These are phyloP conservation scores for Hermatobates lingyangjiaoensis DNA, from an alignment of 1,140 invertebrate genomes.

Conservation along the genomic window DNA sequence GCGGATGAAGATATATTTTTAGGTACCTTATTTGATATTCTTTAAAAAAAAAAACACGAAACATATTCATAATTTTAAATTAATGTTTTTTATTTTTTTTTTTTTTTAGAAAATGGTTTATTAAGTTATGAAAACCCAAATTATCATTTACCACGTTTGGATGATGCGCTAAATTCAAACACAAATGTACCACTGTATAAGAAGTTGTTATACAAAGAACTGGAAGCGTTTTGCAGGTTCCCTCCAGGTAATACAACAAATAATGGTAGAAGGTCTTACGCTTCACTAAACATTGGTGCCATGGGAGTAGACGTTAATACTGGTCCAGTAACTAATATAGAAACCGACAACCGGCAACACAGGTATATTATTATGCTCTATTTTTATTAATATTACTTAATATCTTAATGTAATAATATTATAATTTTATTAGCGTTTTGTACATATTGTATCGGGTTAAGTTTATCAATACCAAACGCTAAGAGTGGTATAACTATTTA, in stretches of 20 bases:
- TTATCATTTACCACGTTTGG: constrained; percentile 56
- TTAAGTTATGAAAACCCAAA: constrained; percentile 75
- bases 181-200: constrained; percentile 25
- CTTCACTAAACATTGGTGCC: constrained; percentile 40
- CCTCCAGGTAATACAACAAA: constrained; percentile 20
- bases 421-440: too few species aligned
- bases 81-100: constrained; percentile 11
- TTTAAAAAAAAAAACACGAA: not conserved
- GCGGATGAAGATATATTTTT: constrained; percentile 19
- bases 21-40: constrained; percentile 11
- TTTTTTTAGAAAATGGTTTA: constrained; percentile 61
- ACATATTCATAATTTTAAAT: constrained; percentile 3
- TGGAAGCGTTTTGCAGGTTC: constrained; percentile 32
- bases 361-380: constrained; percentile 9
- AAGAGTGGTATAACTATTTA: too few species aligned
- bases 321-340: constrained; percentile 32
- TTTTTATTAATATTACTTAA: too few species aligned
- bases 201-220: constrained; percentile 33
- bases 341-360: constrained; percentile 26
- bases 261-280: constrained; percentile 36
- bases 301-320: constrained; percentile 50
- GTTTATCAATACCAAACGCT: too few species aligned
- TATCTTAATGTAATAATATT: too few species aligned
- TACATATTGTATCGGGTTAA: too few species aligned
- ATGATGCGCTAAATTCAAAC: constrained; percentile 61